Conservation (phyloP, 2,888 invertebrate genomes). For the Hypomecis atomaria region DNA sequence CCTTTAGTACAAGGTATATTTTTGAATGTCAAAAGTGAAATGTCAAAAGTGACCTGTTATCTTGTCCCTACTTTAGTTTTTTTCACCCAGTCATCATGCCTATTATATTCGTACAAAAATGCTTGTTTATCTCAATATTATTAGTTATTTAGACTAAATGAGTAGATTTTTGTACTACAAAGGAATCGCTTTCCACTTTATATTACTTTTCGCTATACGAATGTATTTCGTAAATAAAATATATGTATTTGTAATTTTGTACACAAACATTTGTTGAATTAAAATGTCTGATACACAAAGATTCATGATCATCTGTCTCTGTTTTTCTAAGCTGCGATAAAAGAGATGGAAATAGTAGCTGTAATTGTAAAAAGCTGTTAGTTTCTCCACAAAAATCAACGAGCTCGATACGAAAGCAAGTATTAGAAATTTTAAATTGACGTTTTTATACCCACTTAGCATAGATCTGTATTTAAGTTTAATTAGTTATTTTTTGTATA, state of each 20-base stretch:
- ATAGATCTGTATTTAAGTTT: constrained; percentile 57
- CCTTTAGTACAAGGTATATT: no score
- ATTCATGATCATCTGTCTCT: no score
- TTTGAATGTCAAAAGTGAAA: no score
- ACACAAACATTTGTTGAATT: constrained; percentile 22
- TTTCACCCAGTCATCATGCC: no score
- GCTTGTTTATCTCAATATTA: constrained; percentile 51
- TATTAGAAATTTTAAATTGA: constrained; percentile 42
- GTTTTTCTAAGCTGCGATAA: not conserved
- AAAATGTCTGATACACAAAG: constrained; percentile 38
- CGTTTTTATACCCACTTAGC: constrained; percentile 44
- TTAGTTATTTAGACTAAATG: constrained; percentile 44
- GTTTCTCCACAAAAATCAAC: no score
- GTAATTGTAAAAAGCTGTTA: not conserved
- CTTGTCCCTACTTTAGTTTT: no score
- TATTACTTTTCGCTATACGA: constrained; percentile 40
- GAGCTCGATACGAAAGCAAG: not conserved
- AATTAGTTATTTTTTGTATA: constrained; percentile 50
- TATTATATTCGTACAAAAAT: constrained; percentile 39
- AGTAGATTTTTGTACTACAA: constrained; percentile 48
- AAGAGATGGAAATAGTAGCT: not conserved
- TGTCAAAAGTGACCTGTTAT: no score
- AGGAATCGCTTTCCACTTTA: constrained; percentile 50
- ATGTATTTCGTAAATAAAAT: constrained; percentile 23
- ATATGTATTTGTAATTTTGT: constrained; percentile 46